Evolutionary conservation across 2,113 vertebrate genomes (phyloP).

Genomic region (Vulpes ferrilata): DNA sequence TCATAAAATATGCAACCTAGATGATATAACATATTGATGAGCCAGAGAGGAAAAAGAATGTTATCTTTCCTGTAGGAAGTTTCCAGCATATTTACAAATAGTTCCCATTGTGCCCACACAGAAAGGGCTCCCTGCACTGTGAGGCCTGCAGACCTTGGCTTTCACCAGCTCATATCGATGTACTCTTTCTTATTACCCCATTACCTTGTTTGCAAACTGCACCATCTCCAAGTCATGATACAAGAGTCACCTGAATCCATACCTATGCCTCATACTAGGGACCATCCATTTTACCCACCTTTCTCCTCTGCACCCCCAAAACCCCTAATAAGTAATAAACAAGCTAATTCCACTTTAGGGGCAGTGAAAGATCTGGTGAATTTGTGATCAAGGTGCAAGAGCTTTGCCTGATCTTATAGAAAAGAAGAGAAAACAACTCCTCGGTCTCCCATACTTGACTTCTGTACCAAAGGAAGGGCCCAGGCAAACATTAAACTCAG

Average conservation of each 20-base stretch:
- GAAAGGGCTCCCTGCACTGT: background rate
- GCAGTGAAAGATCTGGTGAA: background rate
- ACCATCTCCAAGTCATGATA: background rate
- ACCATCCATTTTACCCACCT: no score
- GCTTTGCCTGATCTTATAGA: background rate
- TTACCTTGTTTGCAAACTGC: background rate
- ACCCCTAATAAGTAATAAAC: background rate
- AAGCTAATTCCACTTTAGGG: background rate
- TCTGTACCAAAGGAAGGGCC: background rate
- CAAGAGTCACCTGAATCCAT: background rate
- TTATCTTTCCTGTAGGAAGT: background rate
- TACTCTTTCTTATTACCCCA: background rate
- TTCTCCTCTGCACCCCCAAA: background rate
- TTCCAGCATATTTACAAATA: background rate
- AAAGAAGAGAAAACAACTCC: background rate
- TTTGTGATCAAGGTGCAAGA: background rate
- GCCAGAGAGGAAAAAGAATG: background rate
- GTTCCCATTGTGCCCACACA: background rate
- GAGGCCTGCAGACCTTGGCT: background rate
- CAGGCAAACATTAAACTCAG: background rate
- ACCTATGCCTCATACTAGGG: background rate
- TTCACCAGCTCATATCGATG: background rate
- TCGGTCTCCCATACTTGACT: background rate
- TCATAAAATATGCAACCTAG: constrained; percentile 38
- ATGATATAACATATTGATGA: background rate